Percentiles rank a stretch among this genome's conserved stretches.
Evolutionary conservation across 2,113 vertebrate species (phyloP).

Genomic region (Syrmaticus mikado): DNA sequence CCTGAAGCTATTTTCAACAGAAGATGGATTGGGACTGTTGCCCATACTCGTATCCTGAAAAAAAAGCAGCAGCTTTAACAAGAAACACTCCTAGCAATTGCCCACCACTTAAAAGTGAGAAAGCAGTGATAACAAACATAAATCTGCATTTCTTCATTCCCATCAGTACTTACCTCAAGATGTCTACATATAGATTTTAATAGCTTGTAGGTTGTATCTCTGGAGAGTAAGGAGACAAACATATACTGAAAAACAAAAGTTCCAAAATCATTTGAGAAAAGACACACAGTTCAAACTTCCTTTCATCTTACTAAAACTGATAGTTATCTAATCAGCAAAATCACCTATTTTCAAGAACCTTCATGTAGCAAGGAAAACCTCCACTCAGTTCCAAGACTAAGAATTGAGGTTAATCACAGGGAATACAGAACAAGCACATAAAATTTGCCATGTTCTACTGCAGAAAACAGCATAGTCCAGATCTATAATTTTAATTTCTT

Average conservation of each 20-base stretch:
- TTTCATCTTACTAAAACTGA: background rate
- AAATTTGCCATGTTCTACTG: background rate
- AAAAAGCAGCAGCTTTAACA: conserved; percentile 10
- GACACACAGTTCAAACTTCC: background rate
- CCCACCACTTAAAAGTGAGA: background rate
- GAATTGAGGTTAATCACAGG: background rate
- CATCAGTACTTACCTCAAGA: conserved; percentile 82
- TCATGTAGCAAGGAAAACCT: background rate
- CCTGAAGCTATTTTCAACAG: conserved; percentile 82
- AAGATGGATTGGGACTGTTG: conserved; percentile 86
- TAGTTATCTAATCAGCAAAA: background rate
- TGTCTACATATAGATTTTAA: conserved; percentile 89
- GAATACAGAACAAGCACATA: background rate
- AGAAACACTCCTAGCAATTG: background rate
- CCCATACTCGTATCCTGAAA: conserved; percentile 84
- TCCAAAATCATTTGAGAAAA: background rate
- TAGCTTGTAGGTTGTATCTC: conserved; percentile 93
- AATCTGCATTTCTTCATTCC: background rate
- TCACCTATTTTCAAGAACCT: background rate
- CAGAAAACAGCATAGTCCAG: background rate
- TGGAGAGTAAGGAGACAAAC: conserved; percentile 92
- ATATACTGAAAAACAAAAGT: conserved; percentile 86
- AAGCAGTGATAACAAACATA: background rate
- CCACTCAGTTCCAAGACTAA: background rate
- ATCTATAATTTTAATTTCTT: background rate